A percentile compares a stretch with the other conserved stretches of the same genome.
phyloP scores from a whole-genome alignment of 1,140 invertebrate genomes.

The Ooceraea biroi region DNA sequence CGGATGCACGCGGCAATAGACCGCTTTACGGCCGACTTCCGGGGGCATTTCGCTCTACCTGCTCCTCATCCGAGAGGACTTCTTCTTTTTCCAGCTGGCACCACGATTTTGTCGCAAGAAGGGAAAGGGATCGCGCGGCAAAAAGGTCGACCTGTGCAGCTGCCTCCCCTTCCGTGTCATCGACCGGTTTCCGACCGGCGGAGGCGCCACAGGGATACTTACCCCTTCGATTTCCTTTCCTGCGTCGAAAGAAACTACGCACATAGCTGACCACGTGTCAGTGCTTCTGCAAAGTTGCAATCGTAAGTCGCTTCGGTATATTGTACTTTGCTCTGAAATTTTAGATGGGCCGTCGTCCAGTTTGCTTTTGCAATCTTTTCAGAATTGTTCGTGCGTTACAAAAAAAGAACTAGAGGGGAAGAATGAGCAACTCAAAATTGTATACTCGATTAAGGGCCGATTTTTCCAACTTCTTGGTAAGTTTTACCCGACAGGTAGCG shows the following conservation, averaged over 20 bases:
- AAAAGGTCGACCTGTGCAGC: constrained; percentile 33
- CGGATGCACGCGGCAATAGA: constrained; percentile 60
- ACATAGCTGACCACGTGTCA: too few relatives aligned
- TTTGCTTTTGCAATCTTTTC: too few relatives aligned
- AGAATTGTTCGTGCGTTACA: too few relatives aligned
- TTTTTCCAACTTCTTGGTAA: too few relatives aligned
- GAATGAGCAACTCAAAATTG: too few relatives aligned
- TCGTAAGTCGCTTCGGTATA: too few relatives aligned
- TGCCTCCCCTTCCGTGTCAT: constrained; percentile 28
- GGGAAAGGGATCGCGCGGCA: constrained; percentile 23
- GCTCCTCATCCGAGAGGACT: neutral
- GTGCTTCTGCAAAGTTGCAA: neutral
- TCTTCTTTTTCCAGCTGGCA: neutral
- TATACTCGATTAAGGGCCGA: too few relatives aligned
- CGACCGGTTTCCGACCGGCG: constrained; percentile 23
- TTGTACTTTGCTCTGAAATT: too few relatives aligned
- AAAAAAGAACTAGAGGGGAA: too few relatives aligned
- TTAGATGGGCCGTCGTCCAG: too few relatives aligned
- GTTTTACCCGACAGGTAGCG: too few relatives aligned
- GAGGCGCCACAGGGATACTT: constrained; percentile 41
- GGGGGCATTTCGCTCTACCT: constrained; percentile 61
- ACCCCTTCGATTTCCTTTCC: constrained; percentile 33
- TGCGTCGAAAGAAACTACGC: too few relatives aligned
- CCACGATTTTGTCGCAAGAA: neutral
- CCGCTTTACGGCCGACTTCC: constrained; percentile 73